phyloP scores from a whole-genome alignment of 2,797 vertebrate genomes.

The Fringilla coelebs region DNA sequence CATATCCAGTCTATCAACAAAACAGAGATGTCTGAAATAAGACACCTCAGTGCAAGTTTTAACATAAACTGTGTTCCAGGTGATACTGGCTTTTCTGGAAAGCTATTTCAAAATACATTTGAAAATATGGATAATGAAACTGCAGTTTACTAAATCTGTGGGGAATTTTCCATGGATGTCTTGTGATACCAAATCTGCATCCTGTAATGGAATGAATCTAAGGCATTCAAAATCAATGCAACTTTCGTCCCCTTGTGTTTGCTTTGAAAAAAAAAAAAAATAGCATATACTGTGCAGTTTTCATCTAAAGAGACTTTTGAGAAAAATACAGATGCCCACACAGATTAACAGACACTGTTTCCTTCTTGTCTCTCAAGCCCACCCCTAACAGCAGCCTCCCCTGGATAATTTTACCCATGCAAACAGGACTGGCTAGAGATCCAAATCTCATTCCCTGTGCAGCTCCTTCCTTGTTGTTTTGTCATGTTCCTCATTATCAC shows the following conservation, averaged over 20 bases:
- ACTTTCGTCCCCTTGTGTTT: background rate
- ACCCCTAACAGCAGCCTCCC: background rate
- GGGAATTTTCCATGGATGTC: background rate
- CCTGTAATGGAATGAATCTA: background rate
- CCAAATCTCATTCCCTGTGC: background rate
- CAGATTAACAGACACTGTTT: background rate
- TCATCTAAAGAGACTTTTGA: background rate
- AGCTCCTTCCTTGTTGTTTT: background rate
- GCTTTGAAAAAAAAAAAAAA: background rate
- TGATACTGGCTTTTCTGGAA: background rate
- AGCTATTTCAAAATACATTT: background rate
- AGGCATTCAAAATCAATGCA: background rate
- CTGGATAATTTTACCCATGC: background rate
- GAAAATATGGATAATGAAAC: background rate
- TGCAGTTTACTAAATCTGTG: background rate
- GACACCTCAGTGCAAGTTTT: background rate
- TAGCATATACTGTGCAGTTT: background rate
- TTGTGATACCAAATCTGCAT: background rate
- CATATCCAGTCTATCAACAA: background rate
- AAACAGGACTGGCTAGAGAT: background rate
- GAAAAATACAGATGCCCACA: background rate
- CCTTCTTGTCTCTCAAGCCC: background rate
- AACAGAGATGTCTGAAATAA: background rate
- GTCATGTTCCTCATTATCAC: background rate
- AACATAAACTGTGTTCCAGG: background rate